Base-by-base conservation (phyloP, 2,797 vertebrate species). In the Peromyscus aztecus region DNA sequence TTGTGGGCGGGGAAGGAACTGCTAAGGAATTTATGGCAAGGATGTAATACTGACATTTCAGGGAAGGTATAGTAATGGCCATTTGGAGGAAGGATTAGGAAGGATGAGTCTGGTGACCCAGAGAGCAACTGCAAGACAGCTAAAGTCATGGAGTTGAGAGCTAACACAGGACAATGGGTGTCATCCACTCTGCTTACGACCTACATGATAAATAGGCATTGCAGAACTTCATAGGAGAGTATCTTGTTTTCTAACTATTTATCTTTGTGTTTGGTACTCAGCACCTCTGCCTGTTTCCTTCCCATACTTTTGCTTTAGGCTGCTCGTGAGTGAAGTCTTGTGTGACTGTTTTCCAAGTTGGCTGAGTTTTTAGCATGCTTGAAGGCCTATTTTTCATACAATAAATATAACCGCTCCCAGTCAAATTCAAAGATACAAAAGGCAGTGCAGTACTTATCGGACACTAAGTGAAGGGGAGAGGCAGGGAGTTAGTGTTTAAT, bases 21-120 rank as follows among this genome's bases (percentile, higher is more conserved):
- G 24, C 83, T 90, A 37, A 95, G 55, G 71, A 67, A 96, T 92
- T 92, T 90, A 49, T 49, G 71, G 34, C 37, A 90, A 65, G 43
- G 90, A 94, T 71, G 49, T 78, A 95, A 83, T 23, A 37, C 0
- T 61, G 75, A 78, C 46, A 16, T 61, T 95, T n/a, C 40, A 71
- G 49, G 63, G 71, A 93, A 88, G 80, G 67, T 80, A 94, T 6
- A 94, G 10, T 71, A n/a, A 37, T n/a, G 52, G 13, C 19, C 73
- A n/a, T 82, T 90, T 69, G 14, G 34, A 55, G 40, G 55, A 75
- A 61, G 55, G 34, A 37, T 23, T 37, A 14, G 49, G 91, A 11
- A 87, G 90, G 43, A 46, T 40, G 63, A 57, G 17, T 90, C 52
- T 31, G 49, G 57, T 46, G 24, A 37, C 31, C 59, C 55, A 63